These are phyloP conservation scores for Acipenser ruthenus DNA, from an alignment of 2,797 vertebrate genomes.

Conservation along the genomic window DNA sequence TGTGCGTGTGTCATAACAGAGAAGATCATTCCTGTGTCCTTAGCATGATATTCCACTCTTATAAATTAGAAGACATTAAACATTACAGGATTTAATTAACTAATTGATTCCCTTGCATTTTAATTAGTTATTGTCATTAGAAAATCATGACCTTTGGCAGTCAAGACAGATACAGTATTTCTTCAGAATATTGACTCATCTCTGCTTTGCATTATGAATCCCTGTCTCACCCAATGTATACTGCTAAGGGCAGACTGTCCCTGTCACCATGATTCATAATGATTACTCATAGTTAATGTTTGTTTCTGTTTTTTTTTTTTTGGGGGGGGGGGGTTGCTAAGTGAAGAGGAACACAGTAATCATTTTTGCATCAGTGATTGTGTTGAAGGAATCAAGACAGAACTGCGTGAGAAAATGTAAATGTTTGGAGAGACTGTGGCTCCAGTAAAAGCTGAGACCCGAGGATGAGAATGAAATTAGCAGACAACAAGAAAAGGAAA, in stretches of 20 bases:
- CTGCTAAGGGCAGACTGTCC: constrained; percentile 38
- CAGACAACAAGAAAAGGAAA: too few species aligned
- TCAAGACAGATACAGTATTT: constrained; percentile 62
- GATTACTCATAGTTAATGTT: constrained; percentile 27
- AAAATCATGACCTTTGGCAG: constrained; percentile 67
- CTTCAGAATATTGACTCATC: constrained; percentile 70
- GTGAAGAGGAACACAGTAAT: too few species aligned
- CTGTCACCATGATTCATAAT: constrained; percentile 58
- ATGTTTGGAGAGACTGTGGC: too few species aligned
- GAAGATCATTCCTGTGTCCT: constrained; percentile 4
- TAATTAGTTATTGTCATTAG: constrained; percentile 76
- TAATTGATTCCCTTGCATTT: constrained; percentile 88
- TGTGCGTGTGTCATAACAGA: not conserved
- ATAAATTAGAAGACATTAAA: constrained; percentile 69
- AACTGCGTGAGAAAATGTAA: too few species aligned
- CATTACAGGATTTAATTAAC: constrained; percentile 78
- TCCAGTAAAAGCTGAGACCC: too few species aligned
- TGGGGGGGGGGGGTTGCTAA: too few species aligned
- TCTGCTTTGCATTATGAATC: constrained; percentile 62
- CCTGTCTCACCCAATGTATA: constrained; percentile 46
- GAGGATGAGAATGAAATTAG: too few species aligned
- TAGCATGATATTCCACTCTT: constrained; percentile 19
- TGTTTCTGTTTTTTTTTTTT: too few species aligned
- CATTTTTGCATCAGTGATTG: too few species aligned
- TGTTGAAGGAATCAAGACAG: too few species aligned